Percentiles rank a stretch among this genome's conserved stretches.
Conservation (phyloP, 2,113 vertebrate species). For the Phalacrocorax carbo region DNA sequence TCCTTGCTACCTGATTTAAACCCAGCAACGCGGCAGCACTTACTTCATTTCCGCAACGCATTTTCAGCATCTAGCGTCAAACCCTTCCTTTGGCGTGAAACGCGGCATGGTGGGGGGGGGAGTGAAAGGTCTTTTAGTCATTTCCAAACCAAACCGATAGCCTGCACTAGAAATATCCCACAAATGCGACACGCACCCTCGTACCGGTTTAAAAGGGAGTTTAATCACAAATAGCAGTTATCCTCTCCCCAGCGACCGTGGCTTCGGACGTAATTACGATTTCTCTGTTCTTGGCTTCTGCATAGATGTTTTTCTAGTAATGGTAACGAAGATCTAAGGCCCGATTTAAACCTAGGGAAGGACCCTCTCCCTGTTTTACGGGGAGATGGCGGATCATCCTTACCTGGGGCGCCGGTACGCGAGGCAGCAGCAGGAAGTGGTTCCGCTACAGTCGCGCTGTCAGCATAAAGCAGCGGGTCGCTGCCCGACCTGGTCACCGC, state of each 20-base stretch:
- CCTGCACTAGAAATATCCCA: neutral
- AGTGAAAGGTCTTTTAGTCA: neutral
- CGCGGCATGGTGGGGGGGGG: neutral
- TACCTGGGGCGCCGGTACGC: fast-evolving
- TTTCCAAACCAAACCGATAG: too few relatives aligned
- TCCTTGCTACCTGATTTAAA: neutral
- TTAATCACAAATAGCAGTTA: too few relatives aligned
- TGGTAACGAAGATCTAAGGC: neutral
- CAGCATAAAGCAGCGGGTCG: fast-evolving
- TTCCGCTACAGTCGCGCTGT: neutral
- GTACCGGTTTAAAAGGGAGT: neutral
- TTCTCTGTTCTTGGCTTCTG: neutral
- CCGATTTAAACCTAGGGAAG: neutral
- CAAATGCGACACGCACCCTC: fast-evolving
- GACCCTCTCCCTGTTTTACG: neutral
- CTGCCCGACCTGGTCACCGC: neutral
- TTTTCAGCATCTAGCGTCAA: neutral
- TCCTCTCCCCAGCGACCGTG: too few relatives aligned
- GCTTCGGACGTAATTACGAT: neutral
- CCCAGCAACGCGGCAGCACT: neutral
- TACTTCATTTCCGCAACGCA: neutral
- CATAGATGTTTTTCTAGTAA: neutral
- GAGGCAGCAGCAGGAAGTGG: neutral
- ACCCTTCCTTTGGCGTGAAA: neutral
- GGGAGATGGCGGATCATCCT: neutral